Evolutionary conservation across 2,797 vertebrate genomes (phyloP), one percentile per base, ranked within the genome.

Genomic region (Myotis pilosus): DNA sequence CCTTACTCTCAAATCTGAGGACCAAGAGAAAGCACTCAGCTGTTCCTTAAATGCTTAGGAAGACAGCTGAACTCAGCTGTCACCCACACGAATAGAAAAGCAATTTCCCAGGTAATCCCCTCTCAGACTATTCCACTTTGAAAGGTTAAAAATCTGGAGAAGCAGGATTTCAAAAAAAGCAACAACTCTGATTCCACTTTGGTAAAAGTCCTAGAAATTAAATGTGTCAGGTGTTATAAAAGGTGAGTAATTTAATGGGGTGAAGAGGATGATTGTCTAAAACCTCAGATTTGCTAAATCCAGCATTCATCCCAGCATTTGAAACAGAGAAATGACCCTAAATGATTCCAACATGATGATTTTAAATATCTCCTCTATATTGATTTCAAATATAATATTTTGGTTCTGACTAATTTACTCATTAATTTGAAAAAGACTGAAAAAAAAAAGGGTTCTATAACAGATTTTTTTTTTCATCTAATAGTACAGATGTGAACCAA

Each of bases 61-160:
- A 96, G 93, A 96, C 97, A 97, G 97, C 97, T 97, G 97, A 96
- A 84, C 60, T 97, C 97, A 97, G 97, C 97, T 97, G 97, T 97
- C 93, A 95, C 2, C 51, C 66, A 94, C 83, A 94, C 8, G 93
- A 95, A 95, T 97, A 96, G 96, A 97, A 95, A 95, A 87, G 49
- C 78, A 90, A 76, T 92, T 95, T 81, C 64, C 81, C 95, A 97
- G 96, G 96, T 97, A 96, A 97, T 96, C 94, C 94, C 44, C 85
- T 88, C 89, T 92, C 81, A 81, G 93, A 69, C 41, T 20, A 53
- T 78, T 74, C 85, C 57, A 74, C 17, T 68, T 6, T 53, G 55
- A 93, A 95, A 88, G 33, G 49, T 90, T 94, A 75, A 81, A 87
- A 90, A 87, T 71, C 38, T 66, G 38, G 17, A 91, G 41, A 83